Evolutionary conservation across 1,140 invertebrate genomes (phyloP), one percentile per base, ranked within the genome.

Genomic region (Stenopsyche tienmushanensis): DNA sequence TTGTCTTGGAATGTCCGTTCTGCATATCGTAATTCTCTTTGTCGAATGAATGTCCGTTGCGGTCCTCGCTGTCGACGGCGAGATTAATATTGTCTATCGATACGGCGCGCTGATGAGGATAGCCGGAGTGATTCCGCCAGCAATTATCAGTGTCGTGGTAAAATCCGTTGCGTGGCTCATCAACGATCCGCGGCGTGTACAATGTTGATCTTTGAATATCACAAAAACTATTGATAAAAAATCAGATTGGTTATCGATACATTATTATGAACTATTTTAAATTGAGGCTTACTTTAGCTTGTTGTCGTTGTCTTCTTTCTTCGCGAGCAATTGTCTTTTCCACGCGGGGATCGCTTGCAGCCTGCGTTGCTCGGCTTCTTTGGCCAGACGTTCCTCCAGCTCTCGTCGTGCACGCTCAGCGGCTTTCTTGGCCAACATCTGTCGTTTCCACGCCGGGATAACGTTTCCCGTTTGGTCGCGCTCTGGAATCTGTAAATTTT

Each of bases 401-500:
- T 97, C 94, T 74, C 91, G 92, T 64, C 91, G 87, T 1, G 94
- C 94, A 66, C 91, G 88, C 75, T 97, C 94, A 0, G 94, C 94
- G 0, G 92, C 91, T 76, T 96, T 93, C 72, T 93, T 89, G 0
- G 94, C 94, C 74, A 97, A 73, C 91, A 98, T 95, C 78, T 97
- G 93, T 20, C 94, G 79, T 76, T 96, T 96, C 94, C 95, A 97
- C 17, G 88, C 88, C 9, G 94, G 94, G 73, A 97, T 96, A 17
- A 88, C 78, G 71, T 92, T 92, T 10, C 94, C 94, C n/a, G 90
- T 86, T 39, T 87, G 86, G 74, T 97, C 94, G 57, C 87, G 88
- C 71, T 94, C 91, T 1, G 94, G 93, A 67, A 97, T 90, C 91
- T 96, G 80, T 15, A 60, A 25, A n/a, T n/a, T n/a, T n/a, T n/a